Evolutionary conservation across 2,113 vertebrate genomes (phyloP).

Genomic region (Rallus limicola): DNA sequence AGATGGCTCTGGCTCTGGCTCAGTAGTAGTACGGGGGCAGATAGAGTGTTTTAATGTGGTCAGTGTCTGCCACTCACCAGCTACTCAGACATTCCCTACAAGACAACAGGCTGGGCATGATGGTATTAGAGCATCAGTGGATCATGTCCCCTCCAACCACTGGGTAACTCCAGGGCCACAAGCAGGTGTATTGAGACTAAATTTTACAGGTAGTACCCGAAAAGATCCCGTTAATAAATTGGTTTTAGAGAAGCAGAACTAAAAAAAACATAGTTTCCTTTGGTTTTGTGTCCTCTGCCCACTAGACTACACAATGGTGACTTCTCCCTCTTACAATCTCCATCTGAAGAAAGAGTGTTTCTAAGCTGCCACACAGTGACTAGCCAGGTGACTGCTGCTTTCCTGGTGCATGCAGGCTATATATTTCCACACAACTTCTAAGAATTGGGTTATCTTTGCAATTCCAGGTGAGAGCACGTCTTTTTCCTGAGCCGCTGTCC

Average conservation of each 20-base stretch:
- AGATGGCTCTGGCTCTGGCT: background rate
- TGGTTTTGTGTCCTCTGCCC: background rate
- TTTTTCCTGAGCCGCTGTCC: background rate
- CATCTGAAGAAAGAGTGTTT: background rate
- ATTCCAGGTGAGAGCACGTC: background rate
- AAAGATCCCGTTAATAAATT: background rate
- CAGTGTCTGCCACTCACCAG: background rate
- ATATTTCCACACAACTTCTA: background rate
- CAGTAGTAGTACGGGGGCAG: background rate
- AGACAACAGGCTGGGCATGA: background rate
- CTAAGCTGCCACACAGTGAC: rapidly evolving
- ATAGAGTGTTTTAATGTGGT: background rate
- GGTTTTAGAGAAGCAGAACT: background rate
- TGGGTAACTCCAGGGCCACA: background rate
- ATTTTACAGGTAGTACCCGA: background rate
- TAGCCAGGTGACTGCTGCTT: background rate
- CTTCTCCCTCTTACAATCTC: background rate
- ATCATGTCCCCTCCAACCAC: background rate
- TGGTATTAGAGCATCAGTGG: background rate
- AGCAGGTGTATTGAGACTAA: background rate
- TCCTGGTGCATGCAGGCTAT: background rate
- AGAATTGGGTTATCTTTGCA: background rate
- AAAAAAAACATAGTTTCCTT: background rate
- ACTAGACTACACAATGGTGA: background rate
- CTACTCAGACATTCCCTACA: background rate